phyloP scores from a whole-genome alignment of 2,888 invertebrate genomes.

The Helicoverpa assulta region DNA sequence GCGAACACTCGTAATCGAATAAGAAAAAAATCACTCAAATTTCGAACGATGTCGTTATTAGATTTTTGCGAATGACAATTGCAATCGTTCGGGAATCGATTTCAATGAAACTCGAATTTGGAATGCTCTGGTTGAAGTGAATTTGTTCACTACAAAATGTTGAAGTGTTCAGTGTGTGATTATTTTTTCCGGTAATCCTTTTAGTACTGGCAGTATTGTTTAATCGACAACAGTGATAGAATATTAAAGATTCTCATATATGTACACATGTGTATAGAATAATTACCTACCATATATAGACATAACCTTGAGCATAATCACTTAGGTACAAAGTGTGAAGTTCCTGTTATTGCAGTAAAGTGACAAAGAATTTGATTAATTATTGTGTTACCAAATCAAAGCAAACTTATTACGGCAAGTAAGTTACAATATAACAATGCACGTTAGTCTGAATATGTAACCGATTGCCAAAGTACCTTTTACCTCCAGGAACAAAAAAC shows the following conservation, averaged over 20 bases:
- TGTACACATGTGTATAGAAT: no score
- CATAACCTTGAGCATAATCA: no score
- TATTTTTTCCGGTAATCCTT: neutral
- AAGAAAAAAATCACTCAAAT: slow-evolving; percentile 26
- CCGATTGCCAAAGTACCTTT: neutral
- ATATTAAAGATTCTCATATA: no score
- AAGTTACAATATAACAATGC: neutral
- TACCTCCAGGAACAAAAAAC: neutral
- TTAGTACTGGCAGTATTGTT: no score
- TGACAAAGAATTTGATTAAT: no score
- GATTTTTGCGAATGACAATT: slow-evolving; percentile 57
- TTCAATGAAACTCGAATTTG: slow-evolving; percentile 44
- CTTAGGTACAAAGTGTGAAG: no score
- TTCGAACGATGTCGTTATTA: slow-evolving; percentile 47
- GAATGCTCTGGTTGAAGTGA: slow-evolving; percentile 39
- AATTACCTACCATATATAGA: no score
- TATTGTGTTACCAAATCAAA: no score
- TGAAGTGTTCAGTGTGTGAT: neutral
- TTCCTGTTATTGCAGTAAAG: no score
- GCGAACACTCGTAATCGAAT: slow-evolving; percentile 13
- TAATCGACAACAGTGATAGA: no score
- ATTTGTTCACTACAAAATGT: slow-evolving; percentile 27
- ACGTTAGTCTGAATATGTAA: neutral
- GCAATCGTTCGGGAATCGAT: slow-evolving; percentile 34
- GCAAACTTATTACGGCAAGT: no score